Conservation (phyloP, 2,113 vertebrate species). For the Hymenochirus boettgeri region DNA sequence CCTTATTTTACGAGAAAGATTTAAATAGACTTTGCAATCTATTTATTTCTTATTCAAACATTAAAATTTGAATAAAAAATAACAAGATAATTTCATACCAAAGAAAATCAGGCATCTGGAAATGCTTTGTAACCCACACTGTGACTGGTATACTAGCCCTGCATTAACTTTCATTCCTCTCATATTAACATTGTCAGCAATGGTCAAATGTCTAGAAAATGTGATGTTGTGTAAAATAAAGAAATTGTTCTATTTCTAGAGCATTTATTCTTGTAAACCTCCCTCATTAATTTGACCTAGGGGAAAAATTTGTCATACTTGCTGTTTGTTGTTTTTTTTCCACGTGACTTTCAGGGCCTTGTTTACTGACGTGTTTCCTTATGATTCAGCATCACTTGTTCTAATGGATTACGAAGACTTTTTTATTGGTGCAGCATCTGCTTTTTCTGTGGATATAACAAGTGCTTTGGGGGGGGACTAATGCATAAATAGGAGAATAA, state of each 20-base stretch:
- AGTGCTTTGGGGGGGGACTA: conserved; percentile 1
- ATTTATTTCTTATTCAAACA: too few relatives aligned
- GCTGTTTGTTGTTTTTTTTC: not conserved
- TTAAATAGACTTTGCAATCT: too few relatives aligned
- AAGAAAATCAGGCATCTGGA: not conserved
- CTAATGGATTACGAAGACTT: not conserved
- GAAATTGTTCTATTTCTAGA: not conserved
- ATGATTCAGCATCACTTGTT: not conserved
- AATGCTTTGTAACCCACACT: not conserved
- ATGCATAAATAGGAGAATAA: too few relatives aligned
- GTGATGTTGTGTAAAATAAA: not conserved
- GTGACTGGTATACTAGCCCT: not conserved
- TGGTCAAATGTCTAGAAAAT: not conserved
- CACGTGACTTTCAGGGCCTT: not conserved
- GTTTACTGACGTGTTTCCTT: not conserved
- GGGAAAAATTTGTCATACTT: not conserved
- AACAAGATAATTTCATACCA: too few relatives aligned
- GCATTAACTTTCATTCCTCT: not conserved
- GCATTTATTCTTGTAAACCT: not conserved
- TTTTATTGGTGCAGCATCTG: not conserved
- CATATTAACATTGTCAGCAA: not conserved
- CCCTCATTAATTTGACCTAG: not conserved
- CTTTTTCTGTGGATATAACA: not conserved
- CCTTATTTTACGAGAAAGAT: too few relatives aligned
- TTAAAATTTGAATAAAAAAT: too few relatives aligned